A percentile compares a stretch with the other conserved stretches of the same genome.
phyloP scores from a whole-genome alignment of 1,140 invertebrate species.

The Drosophila novamexicana region DNA sequence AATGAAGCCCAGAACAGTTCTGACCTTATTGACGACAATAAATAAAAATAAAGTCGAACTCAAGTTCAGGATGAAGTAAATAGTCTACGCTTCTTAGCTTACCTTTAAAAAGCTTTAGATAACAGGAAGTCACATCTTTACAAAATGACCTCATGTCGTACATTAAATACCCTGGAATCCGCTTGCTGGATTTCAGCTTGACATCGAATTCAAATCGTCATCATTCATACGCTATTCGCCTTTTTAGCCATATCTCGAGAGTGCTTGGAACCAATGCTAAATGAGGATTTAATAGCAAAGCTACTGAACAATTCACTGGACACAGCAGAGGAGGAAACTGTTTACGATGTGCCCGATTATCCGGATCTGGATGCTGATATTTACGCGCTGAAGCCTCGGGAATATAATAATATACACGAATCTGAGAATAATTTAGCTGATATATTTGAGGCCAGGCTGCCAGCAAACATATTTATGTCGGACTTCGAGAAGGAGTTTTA shows the following conservation, averaged over 20 bases:
- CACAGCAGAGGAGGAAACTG: background rate
- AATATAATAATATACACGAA: background rate
- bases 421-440: background rate
- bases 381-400: background rate
- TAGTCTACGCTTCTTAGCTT: too few relatives aligned
- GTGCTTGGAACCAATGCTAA: slow-evolving; percentile 6
- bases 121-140: too few relatives aligned
- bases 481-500: background rate
- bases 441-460: background rate
- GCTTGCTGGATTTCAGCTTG: too few relatives aligned
- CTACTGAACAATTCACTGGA: background rate
- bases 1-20: too few relatives aligned
- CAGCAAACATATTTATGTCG: background rate
- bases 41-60: too few relatives aligned
- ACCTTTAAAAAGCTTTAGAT: too few relatives aligned
- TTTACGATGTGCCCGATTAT: background rate
- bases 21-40: too few relatives aligned
- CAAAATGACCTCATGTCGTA: too few relatives aligned
- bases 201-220: background rate
- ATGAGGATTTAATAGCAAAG: slow-evolving; percentile 10
- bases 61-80: too few relatives aligned
- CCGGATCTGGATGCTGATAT: background rate
- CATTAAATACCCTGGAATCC: background rate
- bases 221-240: background rate
- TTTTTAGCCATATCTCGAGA: background rate